Percentiles rank a stretch among this genome's conserved stretches.
Evolutionary conservation across 1,140 invertebrate genomes (phyloP).

Genomic region (Brachionus rotundiformis): DNA sequence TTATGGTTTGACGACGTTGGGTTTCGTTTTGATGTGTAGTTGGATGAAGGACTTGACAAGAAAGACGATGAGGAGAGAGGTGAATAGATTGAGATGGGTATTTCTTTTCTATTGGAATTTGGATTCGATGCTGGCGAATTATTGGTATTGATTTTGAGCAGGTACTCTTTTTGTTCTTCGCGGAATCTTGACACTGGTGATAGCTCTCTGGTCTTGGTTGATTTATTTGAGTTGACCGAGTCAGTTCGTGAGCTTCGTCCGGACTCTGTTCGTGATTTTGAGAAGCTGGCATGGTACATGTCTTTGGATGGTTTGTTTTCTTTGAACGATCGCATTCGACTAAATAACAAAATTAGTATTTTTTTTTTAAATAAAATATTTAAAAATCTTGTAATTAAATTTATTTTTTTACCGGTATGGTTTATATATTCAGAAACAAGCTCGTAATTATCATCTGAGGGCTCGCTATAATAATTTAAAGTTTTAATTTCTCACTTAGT

Average conservation of each 20-base stretch:
- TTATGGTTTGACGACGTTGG: slow-evolving; percentile 11
- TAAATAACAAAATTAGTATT: neutral
- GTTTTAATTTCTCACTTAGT: neutral
- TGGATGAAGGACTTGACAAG: slow-evolving; percentile 9
- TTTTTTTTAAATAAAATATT: neutral
- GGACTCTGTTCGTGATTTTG: neutral
- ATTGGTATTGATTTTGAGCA: slow-evolving; percentile 17
- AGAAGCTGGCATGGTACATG: neutral
- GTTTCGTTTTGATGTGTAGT: neutral
- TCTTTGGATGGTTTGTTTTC: slow-evolving; percentile 15
- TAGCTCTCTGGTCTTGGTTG: slow-evolving; percentile 18
- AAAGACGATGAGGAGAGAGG: slow-evolving; percentile 24
- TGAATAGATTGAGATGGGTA: slow-evolving; percentile 40
- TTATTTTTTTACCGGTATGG: neutral
- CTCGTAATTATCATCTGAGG: neutral
- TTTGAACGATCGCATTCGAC: slow-evolving; percentile 12
- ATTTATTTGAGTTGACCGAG: neutral
- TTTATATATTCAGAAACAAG: neutral
- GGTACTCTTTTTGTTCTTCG: slow-evolving; percentile 32
- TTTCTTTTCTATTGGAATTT: slow-evolving; percentile 48
- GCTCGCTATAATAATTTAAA: slow-evolving; percentile 2
- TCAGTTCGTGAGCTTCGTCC: neutral
- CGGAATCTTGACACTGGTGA: slow-evolving; percentile 34
- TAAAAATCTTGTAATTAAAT: neutral
- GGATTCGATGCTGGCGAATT: slow-evolving; percentile 35